Evolutionary conservation across 2,888 invertebrate genomes (phyloP), one percentile per base, ranked within the genome.

Genomic region (Acleris literana): DNA sequence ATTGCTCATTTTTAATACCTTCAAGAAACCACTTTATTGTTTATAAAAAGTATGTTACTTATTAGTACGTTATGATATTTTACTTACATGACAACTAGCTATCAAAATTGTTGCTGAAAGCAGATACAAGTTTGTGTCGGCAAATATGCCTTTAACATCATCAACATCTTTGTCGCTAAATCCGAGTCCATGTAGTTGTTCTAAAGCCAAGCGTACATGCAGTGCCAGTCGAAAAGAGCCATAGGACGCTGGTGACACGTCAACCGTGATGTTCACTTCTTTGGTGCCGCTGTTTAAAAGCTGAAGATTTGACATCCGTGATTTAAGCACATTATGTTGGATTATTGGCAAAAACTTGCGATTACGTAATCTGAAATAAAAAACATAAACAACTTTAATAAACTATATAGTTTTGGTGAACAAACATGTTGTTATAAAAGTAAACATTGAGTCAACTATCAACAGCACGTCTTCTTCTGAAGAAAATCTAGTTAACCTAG

Each of bases 71-170:
- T 13, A 11, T 9, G 0, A 11, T 39, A 4, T 4, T n/a, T 39
- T 67, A 94, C 97, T 95, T 92, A 99, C 98, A 94, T 99, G 99
- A 79, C 97, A 94, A 73, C 98, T 96, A 46, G 98, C 97, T 72
- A 99, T 96, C 76, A 97, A 93, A 73, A 99, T 95, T 2, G 99
- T 99, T 63, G 97, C 95, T 73, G 97, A 96, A 52, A 99, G 89
- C 67, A 99, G 93, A 84, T 97, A 98, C 51, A 99, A 93, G 85
- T 99, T 99, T 0, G 99, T 99, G 79, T 99, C 99, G 0, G 97
- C 97, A 88, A 99, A 98, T 75, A 99, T 97, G 59, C 97, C 97
- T 86, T 99, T 99, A 0, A 98, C 96, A 92, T 99, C 99, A 88
- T 99, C 99, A 44, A 98, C 93, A 90, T 99, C 99, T 83, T 98